Evolutionary conservation across 2,888 invertebrate genomes (phyloP).

Genomic region (Mesorhabditis spiculigera): DNA sequence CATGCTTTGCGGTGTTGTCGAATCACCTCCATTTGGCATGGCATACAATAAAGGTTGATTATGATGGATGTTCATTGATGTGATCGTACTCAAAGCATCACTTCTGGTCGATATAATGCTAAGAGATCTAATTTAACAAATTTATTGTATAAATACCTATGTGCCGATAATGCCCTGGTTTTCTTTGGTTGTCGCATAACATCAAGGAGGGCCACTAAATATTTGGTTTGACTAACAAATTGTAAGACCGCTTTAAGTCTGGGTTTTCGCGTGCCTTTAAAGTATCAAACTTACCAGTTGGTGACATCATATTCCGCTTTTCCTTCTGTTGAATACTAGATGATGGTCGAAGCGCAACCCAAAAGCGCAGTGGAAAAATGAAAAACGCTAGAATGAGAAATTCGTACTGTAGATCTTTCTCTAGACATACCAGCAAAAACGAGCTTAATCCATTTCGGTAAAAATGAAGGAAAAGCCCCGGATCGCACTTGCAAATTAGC

Average conservation of each 20-base stretch:
- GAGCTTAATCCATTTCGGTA: slow-evolving; percentile 50
- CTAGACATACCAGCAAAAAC: slow-evolving; percentile 26
- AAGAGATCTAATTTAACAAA: slow-evolving; percentile 3
- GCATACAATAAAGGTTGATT: background rate
- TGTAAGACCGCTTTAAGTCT: slow-evolving; percentile 20
- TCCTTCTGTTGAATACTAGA: slow-evolving; percentile 16
- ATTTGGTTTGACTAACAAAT: too few relatives aligned
- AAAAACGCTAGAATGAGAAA: slow-evolving; percentile 31
- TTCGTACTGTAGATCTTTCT: background rate
- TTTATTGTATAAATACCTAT: slow-evolving; percentile 21
- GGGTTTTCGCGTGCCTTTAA: background rate
- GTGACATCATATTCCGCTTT: slow-evolving; percentile 6
- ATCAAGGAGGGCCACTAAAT: slow-evolving; percentile 50
- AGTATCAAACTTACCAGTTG: background rate
- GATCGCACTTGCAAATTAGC: slow-evolving; percentile 39
- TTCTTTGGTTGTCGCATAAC: slow-evolving; percentile 34
- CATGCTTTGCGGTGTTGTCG: slow-evolving; percentile 37
- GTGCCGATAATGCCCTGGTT: slow-evolving; percentile 39
- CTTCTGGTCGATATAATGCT: slow-evolving; percentile 37
- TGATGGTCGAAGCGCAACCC: slow-evolving; percentile 41
- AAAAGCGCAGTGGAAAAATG: slow-evolving; percentile 42
- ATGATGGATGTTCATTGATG: slow-evolving; percentile 10
- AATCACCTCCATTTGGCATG: slow-evolving; percentile 19
- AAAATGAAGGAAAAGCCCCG: slow-evolving; percentile 11
- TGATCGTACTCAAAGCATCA: slow-evolving; percentile 32